Evolutionary conservation across 1,140 invertebrate species (phyloP), one percentile per base, ranked within the genome.

Genomic region (Drosophila miranda): DNA sequence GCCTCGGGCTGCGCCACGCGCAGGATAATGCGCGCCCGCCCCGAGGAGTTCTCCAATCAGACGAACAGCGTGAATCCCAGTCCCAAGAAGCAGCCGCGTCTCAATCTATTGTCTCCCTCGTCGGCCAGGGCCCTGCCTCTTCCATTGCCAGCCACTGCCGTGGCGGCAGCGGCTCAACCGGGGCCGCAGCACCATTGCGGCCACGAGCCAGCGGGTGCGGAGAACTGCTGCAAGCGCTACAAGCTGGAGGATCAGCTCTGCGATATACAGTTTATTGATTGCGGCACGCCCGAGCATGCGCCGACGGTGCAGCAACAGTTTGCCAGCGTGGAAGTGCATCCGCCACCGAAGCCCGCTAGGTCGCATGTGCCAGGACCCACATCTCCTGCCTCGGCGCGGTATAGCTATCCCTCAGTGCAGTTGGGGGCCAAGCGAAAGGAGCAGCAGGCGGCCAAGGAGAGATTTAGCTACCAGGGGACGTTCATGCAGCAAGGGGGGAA

Each of bases 221-320:
- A 90, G 54, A 82, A 82, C 59, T 92, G 76, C 50, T 93, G 94
- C 57, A 94, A 94, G 75, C 92, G 93, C 5, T 92, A 92, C 8
- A 92, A 93, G 28, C 73, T 94, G 2, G 93, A 94, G 76, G 93
- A 94, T 79, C 94, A 94, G 71, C 87, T 94, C 0, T 92, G 93
- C 0, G 92, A 93, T 67, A 93, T 94, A 60, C 93, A 93, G 38
- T 94, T 93, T 84, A 94, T 94, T 58, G 94, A 94, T 78, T 93
- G 93, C 57, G 93, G 92, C 53, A 94, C 93, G 7, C 93, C 93
- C 1, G 93, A 94, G 46, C 92, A 91, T 59, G 75, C 75, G 43
- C 71, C 69, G 43, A 50, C 80, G 26, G 23, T 64, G 1, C 80
- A 75, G 34, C 80, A 78, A 13, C 56, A 87, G 21, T 87, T 82